Percentiles rank a stretch among this genome's conserved stretches.
Evolutionary conservation across 1,140 invertebrate genomes (phyloP).

Genomic region (Meloidogyne floridensis): DNA sequence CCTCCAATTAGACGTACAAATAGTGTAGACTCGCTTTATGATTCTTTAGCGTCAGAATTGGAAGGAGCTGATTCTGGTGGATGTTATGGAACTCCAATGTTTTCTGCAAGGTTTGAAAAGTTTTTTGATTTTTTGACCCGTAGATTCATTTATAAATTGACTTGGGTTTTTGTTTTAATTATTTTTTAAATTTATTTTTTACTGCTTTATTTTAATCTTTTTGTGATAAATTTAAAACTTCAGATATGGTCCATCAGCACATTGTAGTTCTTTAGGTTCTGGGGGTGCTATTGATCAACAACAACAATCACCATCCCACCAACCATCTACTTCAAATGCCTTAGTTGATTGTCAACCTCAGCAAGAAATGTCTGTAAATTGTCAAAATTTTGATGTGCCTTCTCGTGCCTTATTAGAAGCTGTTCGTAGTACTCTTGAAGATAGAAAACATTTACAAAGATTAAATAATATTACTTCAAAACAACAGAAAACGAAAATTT

Average conservation of each 20-base stretch:
- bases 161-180: not conserved
- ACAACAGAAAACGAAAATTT: not conserved
- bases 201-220: not conserved
- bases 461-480: not conserved
- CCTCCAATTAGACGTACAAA: constrained; percentile 30
- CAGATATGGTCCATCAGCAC: constrained; percentile 21
- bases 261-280: constrained; percentile 16
- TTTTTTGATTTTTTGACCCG: not conserved
- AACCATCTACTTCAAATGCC: constrained; percentile 2
- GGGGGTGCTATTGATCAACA: constrained; percentile 11
- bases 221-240: not conserved
- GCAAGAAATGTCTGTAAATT: not conserved
- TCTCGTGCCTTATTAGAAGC: constrained; percentile 29
- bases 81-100: constrained; percentile 52
- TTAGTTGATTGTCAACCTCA: not conserved
- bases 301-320: not conserved
- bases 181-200: not conserved
- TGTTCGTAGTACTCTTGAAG: constrained; percentile 17
- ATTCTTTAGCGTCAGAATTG: constrained; percentile 58
- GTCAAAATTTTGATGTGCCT: constrained; percentile 30
- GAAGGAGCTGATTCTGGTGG: constrained; percentile 54
- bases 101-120: constrained; percentile 48
- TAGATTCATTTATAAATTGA: not conserved
- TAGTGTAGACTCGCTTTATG: constrained; percentile 56
- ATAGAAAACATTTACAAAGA: constrained; percentile 8